Evolutionary conservation across 2,797 vertebrate species (phyloP).

Genomic region (Bradypodion pumilum): DNA sequence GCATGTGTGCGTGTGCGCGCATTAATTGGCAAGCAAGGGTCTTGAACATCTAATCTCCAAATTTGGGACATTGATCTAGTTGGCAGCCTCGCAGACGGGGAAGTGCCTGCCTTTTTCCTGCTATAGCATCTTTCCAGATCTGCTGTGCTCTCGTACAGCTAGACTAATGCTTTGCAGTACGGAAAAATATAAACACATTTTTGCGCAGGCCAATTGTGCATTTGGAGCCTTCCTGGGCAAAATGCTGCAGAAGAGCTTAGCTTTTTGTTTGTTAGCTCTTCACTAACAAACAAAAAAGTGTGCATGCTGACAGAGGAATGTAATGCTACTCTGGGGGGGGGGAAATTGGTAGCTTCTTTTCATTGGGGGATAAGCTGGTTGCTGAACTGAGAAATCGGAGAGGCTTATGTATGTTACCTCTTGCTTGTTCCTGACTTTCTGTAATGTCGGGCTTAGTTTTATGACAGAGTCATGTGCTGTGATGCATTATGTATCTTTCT

Average conservation of each 20-base stretch:
- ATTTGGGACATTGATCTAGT: background rate
- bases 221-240: background rate
- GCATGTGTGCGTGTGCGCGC: no score
- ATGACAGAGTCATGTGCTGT: background rate
- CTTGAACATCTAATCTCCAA: conserved; percentile 15
- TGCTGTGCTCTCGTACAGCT: background rate
- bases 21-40: conserved; percentile 15
- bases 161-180: background rate
- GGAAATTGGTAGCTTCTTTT: background rate
- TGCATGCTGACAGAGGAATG: background rate
- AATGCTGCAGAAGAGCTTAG: background rate
- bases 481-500: background rate
- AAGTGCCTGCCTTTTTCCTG: background rate
- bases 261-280: no score
- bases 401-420: background rate
- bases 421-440: background rate
- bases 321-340: no score
- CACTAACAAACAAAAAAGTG: no score
- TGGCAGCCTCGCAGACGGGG: background rate
- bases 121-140: background rate
- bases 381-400: background rate
- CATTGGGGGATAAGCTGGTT: no score
- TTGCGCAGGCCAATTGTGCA: no score
- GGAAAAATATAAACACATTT: background rate
- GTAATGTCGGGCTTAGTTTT: background rate